Conservation (phyloP, 2,113 vertebrate genomes). For the Erythrolamprus reginae region DNA sequence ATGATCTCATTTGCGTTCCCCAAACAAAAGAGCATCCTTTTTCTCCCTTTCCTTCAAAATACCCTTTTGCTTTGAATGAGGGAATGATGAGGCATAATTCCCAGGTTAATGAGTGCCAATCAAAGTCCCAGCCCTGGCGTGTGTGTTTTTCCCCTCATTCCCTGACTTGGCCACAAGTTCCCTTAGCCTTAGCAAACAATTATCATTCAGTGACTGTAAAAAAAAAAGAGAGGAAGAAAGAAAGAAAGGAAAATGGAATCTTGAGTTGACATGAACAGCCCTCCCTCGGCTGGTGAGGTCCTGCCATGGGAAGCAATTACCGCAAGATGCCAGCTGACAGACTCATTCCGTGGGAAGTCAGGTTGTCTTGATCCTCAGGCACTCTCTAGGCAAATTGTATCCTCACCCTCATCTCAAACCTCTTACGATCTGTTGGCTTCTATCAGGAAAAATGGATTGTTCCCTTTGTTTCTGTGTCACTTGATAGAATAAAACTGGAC, state of each 20-base stretch:
- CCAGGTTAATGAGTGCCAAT: slow-evolving; percentile 89
- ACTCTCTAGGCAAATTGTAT: slow-evolving; percentile 97
- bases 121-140: slow-evolving; percentile 67
- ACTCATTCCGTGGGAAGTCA: slow-evolving; percentile 84
- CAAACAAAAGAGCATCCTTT: slow-evolving; percentile 57
- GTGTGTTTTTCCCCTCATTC: slow-evolving; percentile 30
- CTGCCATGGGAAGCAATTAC: slow-evolving; percentile 99
- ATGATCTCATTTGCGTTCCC: slow-evolving; percentile 56
- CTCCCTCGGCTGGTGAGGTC: slow-evolving; percentile 82
- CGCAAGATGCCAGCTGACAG: slow-evolving; percentile 95
- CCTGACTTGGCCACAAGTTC: slow-evolving; percentile 84
- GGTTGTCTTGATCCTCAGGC: slow-evolving; percentile 88
- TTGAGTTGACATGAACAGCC: slow-evolving; percentile 78
- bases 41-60: slow-evolving; percentile 35
- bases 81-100: slow-evolving; percentile 67
- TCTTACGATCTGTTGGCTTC: slow-evolving; percentile 87
- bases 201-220: slow-evolving; percentile 81
- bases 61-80: slow-evolving; percentile 45
- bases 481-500: slow-evolving; percentile 76
- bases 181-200: slow-evolving; percentile 83
- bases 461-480: slow-evolving; percentile 86
- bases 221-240: slow-evolving; percentile 46
- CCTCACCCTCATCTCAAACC: slow-evolving; percentile 90
- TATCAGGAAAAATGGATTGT: slow-evolving; percentile 86
- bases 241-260: slow-evolving; percentile 74